A percentile compares a stretch with the other conserved stretches of the same genome.
Evolutionary conservation across 2,888 invertebrate species (phyloP).

Genomic region (Pasiphila rectangulata): DNA sequence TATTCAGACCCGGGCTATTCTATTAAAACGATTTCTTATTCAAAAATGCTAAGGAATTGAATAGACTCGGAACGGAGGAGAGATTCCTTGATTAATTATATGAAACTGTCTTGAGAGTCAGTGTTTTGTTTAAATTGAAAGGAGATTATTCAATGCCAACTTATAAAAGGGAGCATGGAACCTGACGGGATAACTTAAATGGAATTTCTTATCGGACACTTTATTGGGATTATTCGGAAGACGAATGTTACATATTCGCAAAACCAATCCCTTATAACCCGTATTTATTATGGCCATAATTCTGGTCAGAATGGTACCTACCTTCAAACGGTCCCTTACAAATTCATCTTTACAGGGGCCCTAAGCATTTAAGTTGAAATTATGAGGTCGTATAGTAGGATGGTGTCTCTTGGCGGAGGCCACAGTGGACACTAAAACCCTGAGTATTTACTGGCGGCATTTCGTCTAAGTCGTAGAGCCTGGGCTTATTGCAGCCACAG

Average conservation of each 20-base stretch:
- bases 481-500: constrained; percentile 1
- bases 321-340: constrained; percentile 16
- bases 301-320: constrained; percentile 9
- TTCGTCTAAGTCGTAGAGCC: constrained; percentile 1
- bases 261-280: constrained; percentile 17
- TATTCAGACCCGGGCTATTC: constrained; percentile 48
- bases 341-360: constrained; percentile 18
- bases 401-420: constrained; percentile 28
- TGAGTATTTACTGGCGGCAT: constrained; percentile 32
- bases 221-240: constrained; percentile 8
- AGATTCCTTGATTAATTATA: constrained; percentile 56
- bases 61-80: constrained; percentile 44
- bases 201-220: constrained; percentile 7
- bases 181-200: constrained; percentile 22
- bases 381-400: constrained; percentile 22
- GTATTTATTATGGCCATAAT: constrained; percentile 21
- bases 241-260: constrained; percentile 5
- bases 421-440: constrained; percentile 34
- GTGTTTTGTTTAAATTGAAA: constrained; percentile 48
- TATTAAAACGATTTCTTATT: constrained; percentile 62
- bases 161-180: constrained; percentile 27
- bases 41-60: constrained; percentile 59
- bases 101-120: constrained; percentile 41
- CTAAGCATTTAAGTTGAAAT: constrained; percentile 28
- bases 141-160: constrained; percentile 41